phyloP scores from a whole-genome alignment of 2,797 vertebrate genomes.

The Acipenser transmontanus region DNA sequence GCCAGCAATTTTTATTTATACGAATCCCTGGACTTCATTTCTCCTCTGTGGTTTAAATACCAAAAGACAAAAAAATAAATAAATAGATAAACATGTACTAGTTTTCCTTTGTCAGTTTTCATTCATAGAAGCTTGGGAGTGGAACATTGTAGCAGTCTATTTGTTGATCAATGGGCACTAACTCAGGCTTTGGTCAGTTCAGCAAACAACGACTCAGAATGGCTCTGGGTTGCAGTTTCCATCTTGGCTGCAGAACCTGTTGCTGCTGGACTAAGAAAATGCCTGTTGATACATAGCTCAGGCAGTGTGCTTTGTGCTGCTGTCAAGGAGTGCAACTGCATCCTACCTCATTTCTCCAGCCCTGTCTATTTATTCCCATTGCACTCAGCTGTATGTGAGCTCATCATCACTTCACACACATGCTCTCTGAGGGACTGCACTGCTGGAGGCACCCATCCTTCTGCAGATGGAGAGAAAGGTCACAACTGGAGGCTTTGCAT shows the following conservation, averaged over 20 bases:
- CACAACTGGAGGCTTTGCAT: conserved; percentile 2
- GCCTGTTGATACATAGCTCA: background rate
- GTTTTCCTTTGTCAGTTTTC: conserved; percentile 29
- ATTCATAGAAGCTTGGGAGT: conserved; percentile 35
- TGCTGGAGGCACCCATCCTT: background rate
- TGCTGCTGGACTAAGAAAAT: background rate
- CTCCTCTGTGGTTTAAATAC: conserved; percentile 31
- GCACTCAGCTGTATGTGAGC: background rate
- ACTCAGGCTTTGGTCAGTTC: background rate
- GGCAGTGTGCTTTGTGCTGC: no score
- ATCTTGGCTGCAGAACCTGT: background rate
- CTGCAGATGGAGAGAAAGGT: background rate
- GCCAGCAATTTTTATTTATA: conserved; percentile 35
- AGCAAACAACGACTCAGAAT: background rate
- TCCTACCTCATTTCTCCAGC: background rate
- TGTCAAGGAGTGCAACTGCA: background rate
- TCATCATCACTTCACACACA: background rate
- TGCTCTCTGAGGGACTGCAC: background rate
- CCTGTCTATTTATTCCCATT: conserved; percentile 18
- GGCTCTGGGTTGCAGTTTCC: background rate
- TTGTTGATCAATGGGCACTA: conserved; percentile 33
- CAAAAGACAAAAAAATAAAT: conserved; percentile 14
- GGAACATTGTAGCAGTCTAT: conserved; percentile 30
- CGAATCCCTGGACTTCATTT: conserved; percentile 33
- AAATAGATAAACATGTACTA: conserved; percentile 2